A percentile compares a stretch with the other conserved stretches of the same genome.
Conservation (phyloP, 2,113 vertebrate species). For the Carlito syrichta region DNA sequence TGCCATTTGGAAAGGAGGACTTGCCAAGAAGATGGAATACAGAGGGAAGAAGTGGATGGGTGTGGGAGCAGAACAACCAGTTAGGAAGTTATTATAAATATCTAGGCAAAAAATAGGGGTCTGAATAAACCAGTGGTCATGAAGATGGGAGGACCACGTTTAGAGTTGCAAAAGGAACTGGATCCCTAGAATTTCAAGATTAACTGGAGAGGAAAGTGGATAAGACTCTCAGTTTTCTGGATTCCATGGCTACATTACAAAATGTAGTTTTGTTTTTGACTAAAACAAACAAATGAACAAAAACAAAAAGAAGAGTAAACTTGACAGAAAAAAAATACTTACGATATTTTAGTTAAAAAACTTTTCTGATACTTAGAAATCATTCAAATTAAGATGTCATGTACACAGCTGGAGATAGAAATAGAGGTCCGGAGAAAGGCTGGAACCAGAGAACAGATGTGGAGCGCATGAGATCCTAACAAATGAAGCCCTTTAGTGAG, state of each 20-base stretch:
- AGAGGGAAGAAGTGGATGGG: background rate
- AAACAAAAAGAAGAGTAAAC: background rate
- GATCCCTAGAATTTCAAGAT: background rate
- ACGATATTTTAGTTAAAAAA: background rate
- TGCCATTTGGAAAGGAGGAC: background rate
- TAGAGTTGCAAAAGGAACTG: background rate
- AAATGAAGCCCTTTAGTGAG: background rate
- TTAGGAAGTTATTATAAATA: background rate
- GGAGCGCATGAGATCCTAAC: rapidly evolving
- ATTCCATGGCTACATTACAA: background rate
- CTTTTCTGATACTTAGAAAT: background rate
- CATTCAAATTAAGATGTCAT: background rate
- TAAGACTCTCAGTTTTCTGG: background rate
- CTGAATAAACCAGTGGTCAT: background rate
- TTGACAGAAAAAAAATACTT: background rate
- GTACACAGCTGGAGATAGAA: background rate
- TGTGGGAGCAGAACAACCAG: rapidly evolving
- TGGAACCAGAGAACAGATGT: background rate
- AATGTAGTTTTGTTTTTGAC: background rate
- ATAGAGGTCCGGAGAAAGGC: background rate
- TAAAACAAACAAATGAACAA: background rate
- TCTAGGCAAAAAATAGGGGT: background rate
- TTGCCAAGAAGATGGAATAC: background rate
- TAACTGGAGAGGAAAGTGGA: background rate
- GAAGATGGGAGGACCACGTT: background rate